A percentile compares a stretch with the other conserved stretches of the same genome.
These are phyloP conservation scores for Catalaphyllia jardinei DNA, from an alignment of 64 coral and sea anemone genomes.

Conservation along the genomic window DNA sequence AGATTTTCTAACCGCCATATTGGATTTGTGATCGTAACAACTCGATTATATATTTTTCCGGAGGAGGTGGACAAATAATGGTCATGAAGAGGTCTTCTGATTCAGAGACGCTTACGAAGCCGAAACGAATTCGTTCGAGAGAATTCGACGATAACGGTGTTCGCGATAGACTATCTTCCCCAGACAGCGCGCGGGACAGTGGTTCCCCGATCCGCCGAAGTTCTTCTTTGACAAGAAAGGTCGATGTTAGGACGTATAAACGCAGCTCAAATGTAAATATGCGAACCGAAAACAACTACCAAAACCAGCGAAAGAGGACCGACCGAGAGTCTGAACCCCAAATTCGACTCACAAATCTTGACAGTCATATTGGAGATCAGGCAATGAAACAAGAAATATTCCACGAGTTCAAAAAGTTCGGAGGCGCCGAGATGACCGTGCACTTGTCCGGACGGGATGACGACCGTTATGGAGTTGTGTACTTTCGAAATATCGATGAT, in stretches of 20 bases:
- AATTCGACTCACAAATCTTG: conserved; percentile 92
- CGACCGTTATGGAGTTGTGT: conserved; percentile 95
- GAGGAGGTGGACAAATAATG: conserved; percentile 94
- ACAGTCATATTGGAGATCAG: conserved; percentile 83
- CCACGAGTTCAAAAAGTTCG: conserved; percentile 98
- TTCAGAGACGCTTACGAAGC: conserved; percentile 88
- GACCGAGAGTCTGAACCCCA: conserved; percentile 88
- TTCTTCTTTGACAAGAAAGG: conserved; percentile 92
- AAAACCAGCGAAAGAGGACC: conserved; percentile 80
- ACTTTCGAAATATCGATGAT: conserved; percentile 95
- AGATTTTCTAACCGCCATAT: conserved; percentile 72
- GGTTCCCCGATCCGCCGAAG: conserved; percentile 88
- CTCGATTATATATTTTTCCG: conserved; percentile 64
- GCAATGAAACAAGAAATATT: conserved; percentile 87
- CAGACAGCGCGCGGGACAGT: conserved; percentile 92
- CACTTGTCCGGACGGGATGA: conserved; percentile 91
- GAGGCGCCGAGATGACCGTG: conserved; percentile 84
- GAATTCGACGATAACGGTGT: conserved; percentile 91
- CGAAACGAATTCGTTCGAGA: conserved; percentile 90
- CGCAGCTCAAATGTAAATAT: conserved; percentile 87
- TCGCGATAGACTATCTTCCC: conserved; percentile 91
- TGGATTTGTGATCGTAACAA: conserved; percentile 65
- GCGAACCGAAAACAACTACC: conserved; percentile 89
- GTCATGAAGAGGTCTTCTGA: conserved; percentile 99
- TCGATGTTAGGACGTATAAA: conserved; percentile 97